Percentiles rank a stretch among this genome's conserved stretches.
Evolutionary conservation across 2,888 invertebrate genomes (phyloP).

Genomic region (Ligdia adustata): DNA sequence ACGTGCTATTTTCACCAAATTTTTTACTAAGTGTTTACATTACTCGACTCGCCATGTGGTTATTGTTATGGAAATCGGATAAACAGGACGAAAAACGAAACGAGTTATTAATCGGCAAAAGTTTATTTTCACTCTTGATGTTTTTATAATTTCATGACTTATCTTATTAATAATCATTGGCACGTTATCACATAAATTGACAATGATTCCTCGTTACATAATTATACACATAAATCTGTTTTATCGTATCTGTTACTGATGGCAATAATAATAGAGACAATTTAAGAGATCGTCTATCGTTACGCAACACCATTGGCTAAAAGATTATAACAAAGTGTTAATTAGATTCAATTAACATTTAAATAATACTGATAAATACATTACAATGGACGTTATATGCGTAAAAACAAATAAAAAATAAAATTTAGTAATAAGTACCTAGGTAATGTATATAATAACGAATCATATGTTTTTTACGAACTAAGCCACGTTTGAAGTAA

Average conservation of each 20-base stretch:
- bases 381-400: constrained; percentile 23
- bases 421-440: too few relatives aligned
- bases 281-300: constrained; percentile 29
- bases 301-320: constrained; percentile 1
- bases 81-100: constrained; percentile 16
- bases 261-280: constrained; percentile 42
- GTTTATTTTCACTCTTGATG: constrained; percentile 51
- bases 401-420: constrained; percentile 36
- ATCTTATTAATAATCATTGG: constrained; percentile 78
- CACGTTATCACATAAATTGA: constrained; percentile 83
- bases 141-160: constrained; percentile 47
- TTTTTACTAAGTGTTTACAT: constrained; percentile 32
- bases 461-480: not conserved
- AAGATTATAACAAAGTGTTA: constrained; percentile 28
- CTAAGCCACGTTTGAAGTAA: not conserved
- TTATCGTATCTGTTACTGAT: constrained; percentile 31
- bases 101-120: constrained; percentile 32
- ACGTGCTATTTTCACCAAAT: constrained; percentile 33
- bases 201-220: constrained; percentile 67
- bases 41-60: constrained; percentile 10
- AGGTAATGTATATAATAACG: too few relatives aligned
- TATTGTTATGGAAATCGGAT: not conserved
- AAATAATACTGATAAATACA: constrained; percentile 24
- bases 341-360: constrained; percentile 25
- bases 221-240: constrained; percentile 4